These are phyloP conservation scores for Epinotia brunnichana DNA, from an alignment of 2,888 invertebrate species.

Conservation along the genomic window DNA sequence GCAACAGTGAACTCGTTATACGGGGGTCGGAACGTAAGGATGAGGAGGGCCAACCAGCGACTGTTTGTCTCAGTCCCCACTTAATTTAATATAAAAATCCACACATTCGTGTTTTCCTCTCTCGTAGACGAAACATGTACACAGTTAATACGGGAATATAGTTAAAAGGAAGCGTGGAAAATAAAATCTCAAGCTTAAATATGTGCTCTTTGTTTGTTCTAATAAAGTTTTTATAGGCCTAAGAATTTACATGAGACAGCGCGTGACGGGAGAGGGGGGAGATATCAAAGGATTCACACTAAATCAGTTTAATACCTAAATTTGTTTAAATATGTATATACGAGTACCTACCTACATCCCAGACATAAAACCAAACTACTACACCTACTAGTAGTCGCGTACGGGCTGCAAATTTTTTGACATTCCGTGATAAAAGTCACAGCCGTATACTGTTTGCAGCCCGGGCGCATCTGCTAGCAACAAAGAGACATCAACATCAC, in stretches of 20 bases:
- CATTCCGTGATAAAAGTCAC: slow-evolving; percentile 63
- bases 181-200: slow-evolving; percentile 6
- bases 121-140: slow-evolving; percentile 14
- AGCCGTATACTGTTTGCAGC: slow-evolving; percentile 63
- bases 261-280: no score
- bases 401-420: slow-evolving; percentile 3
- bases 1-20: slow-evolving; percentile 25
- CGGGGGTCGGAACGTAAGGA: slow-evolving; percentile 53
- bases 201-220: background rate
- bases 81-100: slow-evolving; percentile 69
- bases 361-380: background rate
- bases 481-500: slow-evolving; percentile 69
- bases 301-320: background rate
- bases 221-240: background rate
- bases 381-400: background rate
- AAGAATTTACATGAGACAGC: no score
- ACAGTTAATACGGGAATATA: slow-evolving; percentile 16
- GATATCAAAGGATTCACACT: background rate
- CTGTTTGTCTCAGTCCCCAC: slow-evolving; percentile 65
- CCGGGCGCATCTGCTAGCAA: slow-evolving; percentile 67
- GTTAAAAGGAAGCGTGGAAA: slow-evolving; percentile 20
- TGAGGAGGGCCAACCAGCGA: slow-evolving; percentile 55
- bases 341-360: background rate
- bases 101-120: slow-evolving; percentile 47
- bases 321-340: no score